A percentile compares a stretch with the other conserved stretches of the same genome.
phyloP scores from a whole-genome alignment of 1,140 invertebrate genomes.

The Gonatopus flavifemur region DNA sequence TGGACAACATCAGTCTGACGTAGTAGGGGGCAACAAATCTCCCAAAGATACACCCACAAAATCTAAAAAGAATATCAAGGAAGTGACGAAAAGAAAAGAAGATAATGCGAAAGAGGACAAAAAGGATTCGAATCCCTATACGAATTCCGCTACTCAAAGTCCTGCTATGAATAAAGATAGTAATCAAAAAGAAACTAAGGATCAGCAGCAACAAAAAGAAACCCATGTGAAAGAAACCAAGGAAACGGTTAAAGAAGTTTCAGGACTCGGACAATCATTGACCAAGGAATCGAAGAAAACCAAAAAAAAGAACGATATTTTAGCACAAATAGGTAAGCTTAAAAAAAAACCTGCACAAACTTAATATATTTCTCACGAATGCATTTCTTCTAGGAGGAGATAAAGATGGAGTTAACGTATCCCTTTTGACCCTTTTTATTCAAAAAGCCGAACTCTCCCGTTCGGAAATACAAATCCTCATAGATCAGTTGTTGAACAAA shows the following conservation, averaged over 20 bases:
- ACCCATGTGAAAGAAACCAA: conserved; percentile 32
- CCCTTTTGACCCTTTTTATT: conserved; percentile 71
- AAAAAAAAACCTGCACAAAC: no score
- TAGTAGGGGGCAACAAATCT: conserved; percentile 41
- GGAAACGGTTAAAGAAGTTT: conserved; percentile 26
- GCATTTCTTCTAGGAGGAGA: conserved; percentile 58
- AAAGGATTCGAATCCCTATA: conserved; percentile 25
- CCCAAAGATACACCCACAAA: conserved; percentile 51
- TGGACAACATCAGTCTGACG: conserved; percentile 37
- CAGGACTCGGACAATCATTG: conserved; percentile 16
- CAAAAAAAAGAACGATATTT: conserved; percentile 58
- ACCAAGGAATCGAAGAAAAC: conserved; percentile 60
- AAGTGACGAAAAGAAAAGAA: conserved; percentile 43
- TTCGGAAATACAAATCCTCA: conserved; percentile 83
- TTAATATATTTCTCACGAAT: conserved; percentile 6
- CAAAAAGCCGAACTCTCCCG: conserved; percentile 78
- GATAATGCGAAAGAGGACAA: conserved; percentile 43
- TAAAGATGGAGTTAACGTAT: conserved; percentile 66
- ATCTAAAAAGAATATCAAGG: conserved; percentile 47
- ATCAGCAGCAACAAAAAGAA: conserved; percentile 39
- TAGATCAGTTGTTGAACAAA: conserved; percentile 84
- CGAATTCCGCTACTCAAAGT: conserved; percentile 16
- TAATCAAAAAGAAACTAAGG: conserved; percentile 40
- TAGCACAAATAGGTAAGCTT: conserved; percentile 56
- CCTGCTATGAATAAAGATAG: conserved; percentile 37